phyloP scores from a whole-genome alignment of 2,888 invertebrate species.

The Nephrotoma guestfalica region DNA sequence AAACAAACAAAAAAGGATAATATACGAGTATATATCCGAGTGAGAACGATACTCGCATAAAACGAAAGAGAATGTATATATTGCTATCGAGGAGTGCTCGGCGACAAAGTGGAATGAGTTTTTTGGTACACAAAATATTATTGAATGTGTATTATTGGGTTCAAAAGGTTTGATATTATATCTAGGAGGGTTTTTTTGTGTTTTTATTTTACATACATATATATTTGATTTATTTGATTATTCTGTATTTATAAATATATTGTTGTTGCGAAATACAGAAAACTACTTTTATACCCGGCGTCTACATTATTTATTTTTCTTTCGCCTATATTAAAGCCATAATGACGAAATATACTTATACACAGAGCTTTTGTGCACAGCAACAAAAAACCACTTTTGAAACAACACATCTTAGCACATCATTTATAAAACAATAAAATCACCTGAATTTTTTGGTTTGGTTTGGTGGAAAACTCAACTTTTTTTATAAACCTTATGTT shows the following conservation, averaged over 20 bases:
- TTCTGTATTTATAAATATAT: neutral
- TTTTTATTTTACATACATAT: neutral
- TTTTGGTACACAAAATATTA: neutral
- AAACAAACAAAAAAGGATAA: neutral
- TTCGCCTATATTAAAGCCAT: neutral
- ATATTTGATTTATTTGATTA: neutral
- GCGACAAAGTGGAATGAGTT: neutral
- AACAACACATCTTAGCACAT: neutral
- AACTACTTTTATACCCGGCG: neutral
- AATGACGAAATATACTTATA: neutral
- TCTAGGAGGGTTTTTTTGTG: neutral
- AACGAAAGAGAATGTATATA: neutral
- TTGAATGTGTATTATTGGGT: neutral
- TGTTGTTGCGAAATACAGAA: neutral
- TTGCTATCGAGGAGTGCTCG: neutral
- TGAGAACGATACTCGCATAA: neutral
- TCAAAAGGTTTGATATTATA: neutral
- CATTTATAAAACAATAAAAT: neutral
- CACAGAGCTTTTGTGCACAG: neutral
- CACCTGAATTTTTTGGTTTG: neutral
- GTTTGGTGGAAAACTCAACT: neutral
- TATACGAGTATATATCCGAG: neutral
- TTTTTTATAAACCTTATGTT: neutral
- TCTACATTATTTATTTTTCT: neutral
- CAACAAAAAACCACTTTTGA: neutral